Evolutionary conservation across 2,797 vertebrate genomes (phyloP).

Genomic region (Pempheris klunzingeri): DNA sequence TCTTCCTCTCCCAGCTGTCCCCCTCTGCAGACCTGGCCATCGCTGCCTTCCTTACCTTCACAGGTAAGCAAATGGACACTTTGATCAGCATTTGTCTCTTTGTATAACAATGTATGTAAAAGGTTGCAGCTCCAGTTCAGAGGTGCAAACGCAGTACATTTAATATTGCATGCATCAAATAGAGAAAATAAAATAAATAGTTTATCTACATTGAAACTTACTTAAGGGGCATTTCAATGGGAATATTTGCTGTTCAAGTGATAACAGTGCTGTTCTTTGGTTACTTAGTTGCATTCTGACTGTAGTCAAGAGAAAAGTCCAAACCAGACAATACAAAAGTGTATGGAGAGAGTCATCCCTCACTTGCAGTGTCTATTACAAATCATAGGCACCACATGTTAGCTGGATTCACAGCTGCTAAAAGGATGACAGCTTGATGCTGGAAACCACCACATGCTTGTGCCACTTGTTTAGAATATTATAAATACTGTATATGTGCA

Average conservation of each 20-base stretch:
- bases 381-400: no score
- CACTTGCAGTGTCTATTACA: no score
- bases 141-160: background rate
- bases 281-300: background rate
- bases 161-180: background rate
- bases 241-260: background rate
- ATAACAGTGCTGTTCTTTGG: no score
- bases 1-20: slow-evolving; percentile 68
- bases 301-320: background rate
- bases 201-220: background rate
- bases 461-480: no score
- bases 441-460: no score
- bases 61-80: slow-evolving; percentile 43
- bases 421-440: no score
- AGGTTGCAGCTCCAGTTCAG: background rate
- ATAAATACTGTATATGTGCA: no score
- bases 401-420: no score
- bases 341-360: no score
- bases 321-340: background rate
- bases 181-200: background rate
- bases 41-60: slow-evolving; percentile 64
- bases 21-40: slow-evolving; percentile 60
- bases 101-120: background rate
- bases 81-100: background rate
- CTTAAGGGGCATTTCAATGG: background rate